These are phyloP conservation scores for Euschistus heros DNA, from an alignment of 1,140 invertebrate species.

Conservation along the genomic window DNA sequence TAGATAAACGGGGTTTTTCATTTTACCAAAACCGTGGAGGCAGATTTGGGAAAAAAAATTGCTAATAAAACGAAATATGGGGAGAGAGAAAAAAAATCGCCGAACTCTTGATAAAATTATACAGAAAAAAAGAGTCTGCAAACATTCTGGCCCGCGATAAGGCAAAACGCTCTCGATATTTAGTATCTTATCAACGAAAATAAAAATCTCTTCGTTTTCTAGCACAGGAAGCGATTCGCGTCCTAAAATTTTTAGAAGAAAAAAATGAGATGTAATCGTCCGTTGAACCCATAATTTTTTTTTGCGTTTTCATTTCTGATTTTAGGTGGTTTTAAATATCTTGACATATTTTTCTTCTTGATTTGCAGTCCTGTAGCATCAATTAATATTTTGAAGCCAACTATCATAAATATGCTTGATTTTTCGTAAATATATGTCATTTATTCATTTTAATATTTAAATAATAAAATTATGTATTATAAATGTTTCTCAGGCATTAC, in stretches of 20 bases:
- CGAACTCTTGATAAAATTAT: background rate
- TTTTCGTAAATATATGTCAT: no score
- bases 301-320: background rate
- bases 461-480: no score
- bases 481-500: no score
- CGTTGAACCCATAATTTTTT: slow-evolving; percentile 2
- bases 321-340: no score
- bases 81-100: slow-evolving; percentile 1
- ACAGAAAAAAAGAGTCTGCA: slow-evolving; percentile 5
- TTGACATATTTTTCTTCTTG: no score
- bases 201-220: slow-evolving; percentile 1
- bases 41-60: background rate
- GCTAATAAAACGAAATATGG: background rate
- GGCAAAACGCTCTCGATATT: slow-evolving; percentile 1
- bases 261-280: background rate
- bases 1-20: background rate
- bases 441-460: no score
- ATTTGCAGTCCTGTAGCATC: no score
- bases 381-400: no score
- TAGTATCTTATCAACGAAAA: slow-evolving; percentile 7
- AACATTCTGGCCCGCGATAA: background rate
- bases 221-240: slow-evolving; percentile 1
- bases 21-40: background rate
- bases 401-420: no score
- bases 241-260: background rate